Evolutionary conservation across 2,113 vertebrate species (phyloP).

Genomic region (Syngnathus scovelli): DNA sequence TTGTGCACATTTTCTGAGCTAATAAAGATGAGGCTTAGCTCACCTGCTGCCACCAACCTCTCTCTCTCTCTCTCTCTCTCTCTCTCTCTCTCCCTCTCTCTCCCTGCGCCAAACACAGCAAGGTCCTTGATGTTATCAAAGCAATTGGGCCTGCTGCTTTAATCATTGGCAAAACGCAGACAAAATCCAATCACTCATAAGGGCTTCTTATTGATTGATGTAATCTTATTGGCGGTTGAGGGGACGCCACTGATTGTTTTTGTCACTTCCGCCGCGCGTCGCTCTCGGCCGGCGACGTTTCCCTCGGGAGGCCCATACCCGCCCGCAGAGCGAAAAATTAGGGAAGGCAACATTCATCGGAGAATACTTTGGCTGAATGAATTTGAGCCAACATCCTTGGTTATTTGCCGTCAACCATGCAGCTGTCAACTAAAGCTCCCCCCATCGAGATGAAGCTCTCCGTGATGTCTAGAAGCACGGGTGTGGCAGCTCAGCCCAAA

Average conservation of each 20-base stretch:
- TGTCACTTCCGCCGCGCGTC: constrained; percentile 75
- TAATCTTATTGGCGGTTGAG: constrained; percentile 75
- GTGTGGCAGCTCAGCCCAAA: constrained; percentile 19
- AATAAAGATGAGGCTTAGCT: too few relatives aligned
- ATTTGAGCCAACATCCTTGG: neutral
- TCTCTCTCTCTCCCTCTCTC: constrained; percentile 27
- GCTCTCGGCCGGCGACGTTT: constrained; percentile 55
- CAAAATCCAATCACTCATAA: constrained; percentile 79
- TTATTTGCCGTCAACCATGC: neutral
- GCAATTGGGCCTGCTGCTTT: constrained; percentile 74
- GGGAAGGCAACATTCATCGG: neutral
- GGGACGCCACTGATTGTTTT: constrained; percentile 72
- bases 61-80: too few relatives aligned
- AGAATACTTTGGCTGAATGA: too few relatives aligned
- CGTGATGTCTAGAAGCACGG: constrained; percentile 2
- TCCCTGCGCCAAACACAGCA: constrained; percentile 68
- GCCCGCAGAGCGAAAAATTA: too few relatives aligned
- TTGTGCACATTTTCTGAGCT: neutral
- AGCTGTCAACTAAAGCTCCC: neutral
- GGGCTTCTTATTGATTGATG: constrained; percentile 77
- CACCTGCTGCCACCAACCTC: too few relatives aligned
- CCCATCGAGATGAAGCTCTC: neutral
- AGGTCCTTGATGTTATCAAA: constrained; percentile 79
- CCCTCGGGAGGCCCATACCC: too few relatives aligned
- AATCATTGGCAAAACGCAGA: constrained; percentile 78